Evolutionary conservation across 2,113 vertebrate genomes (phyloP).

Genomic region (Charina bottae): DNA sequence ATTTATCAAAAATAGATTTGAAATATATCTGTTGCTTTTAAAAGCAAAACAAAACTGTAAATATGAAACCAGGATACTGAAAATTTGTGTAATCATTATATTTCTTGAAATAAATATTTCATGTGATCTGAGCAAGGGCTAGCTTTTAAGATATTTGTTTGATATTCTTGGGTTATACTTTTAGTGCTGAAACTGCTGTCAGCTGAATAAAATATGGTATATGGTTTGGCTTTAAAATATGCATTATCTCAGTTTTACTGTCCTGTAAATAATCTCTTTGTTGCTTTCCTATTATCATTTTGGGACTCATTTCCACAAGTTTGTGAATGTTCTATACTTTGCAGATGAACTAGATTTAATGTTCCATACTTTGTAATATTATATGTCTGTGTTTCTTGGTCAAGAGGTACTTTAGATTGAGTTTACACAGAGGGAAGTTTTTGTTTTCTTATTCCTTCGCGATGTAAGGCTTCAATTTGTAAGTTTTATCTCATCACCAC

Average conservation of each 20-base stretch:
- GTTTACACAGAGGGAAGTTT: neutral
- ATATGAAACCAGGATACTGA: neutral
- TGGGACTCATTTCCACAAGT: neutral
- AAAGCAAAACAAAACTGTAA: constrained; percentile 1
- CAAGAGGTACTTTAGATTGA: neutral
- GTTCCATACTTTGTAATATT: neutral
- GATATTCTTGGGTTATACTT: neutral
- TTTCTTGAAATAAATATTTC: constrained; percentile 1
- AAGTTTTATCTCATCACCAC: neutral
- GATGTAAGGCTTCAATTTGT: neutral
- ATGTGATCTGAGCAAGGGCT: neutral
- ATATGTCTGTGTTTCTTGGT: neutral
- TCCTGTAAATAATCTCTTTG: neutral
- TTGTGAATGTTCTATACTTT: neutral
- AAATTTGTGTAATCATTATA: neutral
- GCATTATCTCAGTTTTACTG: neutral
- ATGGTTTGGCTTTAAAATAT: constrained; percentile 1
- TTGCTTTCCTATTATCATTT: neutral
- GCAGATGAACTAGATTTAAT: neutral
- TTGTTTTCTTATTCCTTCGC: neutral
- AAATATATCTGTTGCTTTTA: neutral
- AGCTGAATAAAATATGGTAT: neutral
- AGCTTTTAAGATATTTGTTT: neutral
- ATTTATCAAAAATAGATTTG: neutral
- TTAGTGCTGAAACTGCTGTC: neutral